phyloP scores from a whole-genome alignment of 2,797 vertebrate species.

The Alca torda region DNA sequence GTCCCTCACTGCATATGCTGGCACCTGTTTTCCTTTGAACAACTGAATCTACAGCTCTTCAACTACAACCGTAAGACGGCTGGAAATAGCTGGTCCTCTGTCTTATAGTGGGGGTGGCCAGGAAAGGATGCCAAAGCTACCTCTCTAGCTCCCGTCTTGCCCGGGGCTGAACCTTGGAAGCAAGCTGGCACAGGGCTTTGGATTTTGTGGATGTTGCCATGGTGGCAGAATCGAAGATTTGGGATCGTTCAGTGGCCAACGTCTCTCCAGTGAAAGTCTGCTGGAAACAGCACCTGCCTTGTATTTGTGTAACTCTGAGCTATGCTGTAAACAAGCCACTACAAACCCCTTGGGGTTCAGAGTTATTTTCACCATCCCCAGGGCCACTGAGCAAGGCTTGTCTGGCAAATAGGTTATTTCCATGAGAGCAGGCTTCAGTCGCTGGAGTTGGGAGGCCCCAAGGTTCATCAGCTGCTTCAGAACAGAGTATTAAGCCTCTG shows the following conservation, averaged over 20 bases:
- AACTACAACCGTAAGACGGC: background rate
- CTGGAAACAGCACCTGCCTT: background rate
- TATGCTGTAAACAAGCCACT: slow-evolving; percentile 23
- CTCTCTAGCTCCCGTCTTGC: background rate
- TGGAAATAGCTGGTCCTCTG: background rate
- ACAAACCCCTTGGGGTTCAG: background rate
- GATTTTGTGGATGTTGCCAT: background rate
- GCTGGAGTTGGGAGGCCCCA: background rate
- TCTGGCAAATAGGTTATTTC: background rate
- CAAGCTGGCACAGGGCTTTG: background rate
- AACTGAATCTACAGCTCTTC: background rate
- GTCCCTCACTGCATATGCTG: background rate
- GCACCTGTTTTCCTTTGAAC: background rate
- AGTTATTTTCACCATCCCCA: background rate
- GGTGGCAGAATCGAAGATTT: background rate
- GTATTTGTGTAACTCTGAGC: background rate
- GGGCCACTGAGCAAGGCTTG: background rate
- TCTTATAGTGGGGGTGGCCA: background rate
- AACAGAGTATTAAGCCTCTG: background rate
- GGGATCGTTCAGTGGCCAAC: background rate
- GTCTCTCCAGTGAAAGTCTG: background rate
- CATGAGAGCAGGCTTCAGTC: background rate
- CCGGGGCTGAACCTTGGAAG: background rate
- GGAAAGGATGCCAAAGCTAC: background rate
- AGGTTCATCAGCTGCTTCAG: background rate